Base-by-base conservation (phyloP, 2,113 vertebrate species). In the Engystomops pustulosus region DNA sequence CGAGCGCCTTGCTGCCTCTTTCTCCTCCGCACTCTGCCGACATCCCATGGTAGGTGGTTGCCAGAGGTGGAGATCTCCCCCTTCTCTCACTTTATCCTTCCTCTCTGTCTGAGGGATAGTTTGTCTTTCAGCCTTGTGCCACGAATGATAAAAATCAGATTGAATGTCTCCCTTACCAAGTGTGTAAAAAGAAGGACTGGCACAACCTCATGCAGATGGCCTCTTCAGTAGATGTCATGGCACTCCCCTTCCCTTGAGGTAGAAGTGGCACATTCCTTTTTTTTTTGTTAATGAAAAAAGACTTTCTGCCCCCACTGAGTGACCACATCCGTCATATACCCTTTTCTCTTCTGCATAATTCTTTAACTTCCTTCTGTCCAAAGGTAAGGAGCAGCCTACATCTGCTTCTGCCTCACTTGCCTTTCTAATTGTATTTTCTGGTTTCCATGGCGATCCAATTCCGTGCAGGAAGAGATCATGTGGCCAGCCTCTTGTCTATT, bases 1-100 rank as follows among this genome's bases (percentile, higher is more conserved):
- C 1, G 98, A 99, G 92, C 97, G 96, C 91, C 97, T 91, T 20
- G 97, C 98, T 38, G 98, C 98, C 92, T 99, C 98, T 94, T 99
- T 99, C 91, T 99, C 98, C 93, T 99, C 98, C 62, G 98, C 98
- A 93, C 98, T 99, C 95, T 99, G 98, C 90, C 98, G 95, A 93
- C 98, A 99, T 95, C 98, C 98, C 98, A 99, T 99, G 96, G 90
- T 93, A 90, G 89, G 86, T 27, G 81, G 84, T 32, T 88, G 86
- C 82, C 74, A 87, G 86, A 84, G 87, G 71, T 78, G 76, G 86
- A 87, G 87, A 53, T 0, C 23, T 77, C 15, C 84, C 70, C 18
- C 44, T 36, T 80, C 32, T 53, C 79, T 74, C 36, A 76, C 79
- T 81, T 75, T 41, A 78, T 38, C 75, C 84, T 80, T 36, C 60